A percentile compares a stretch with the other conserved stretches of the same genome.
phyloP scores from a whole-genome alignment of 2,113 vertebrate genomes.

The Cacatua alba region DNA sequence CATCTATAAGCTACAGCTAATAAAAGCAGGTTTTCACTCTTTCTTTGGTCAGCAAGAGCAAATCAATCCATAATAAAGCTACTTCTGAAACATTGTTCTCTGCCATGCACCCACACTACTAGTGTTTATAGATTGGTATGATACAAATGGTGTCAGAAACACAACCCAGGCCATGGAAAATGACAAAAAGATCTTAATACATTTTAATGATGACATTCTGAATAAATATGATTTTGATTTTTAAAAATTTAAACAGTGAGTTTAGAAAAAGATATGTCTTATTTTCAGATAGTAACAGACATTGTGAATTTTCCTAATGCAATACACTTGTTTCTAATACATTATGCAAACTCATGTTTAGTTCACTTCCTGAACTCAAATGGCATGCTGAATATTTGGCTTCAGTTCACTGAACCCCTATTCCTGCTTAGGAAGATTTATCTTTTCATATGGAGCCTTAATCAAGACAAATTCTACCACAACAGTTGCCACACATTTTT shows the following conservation, averaged over 20 bases:
- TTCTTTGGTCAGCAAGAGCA: not conserved
- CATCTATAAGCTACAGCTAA: not conserved
- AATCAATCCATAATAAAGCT: not conserved
- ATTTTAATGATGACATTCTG: not conserved
- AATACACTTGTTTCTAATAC: conserved; percentile 15
- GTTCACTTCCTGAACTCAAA: conserved; percentile 56
- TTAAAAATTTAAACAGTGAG: not conserved
- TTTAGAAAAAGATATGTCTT: not conserved
- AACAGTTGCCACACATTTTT: conserved; percentile 67
- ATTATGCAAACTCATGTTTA: conserved; percentile 46
- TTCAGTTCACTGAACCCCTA: conserved; percentile 48
- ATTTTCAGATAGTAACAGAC: conserved; percentile 6
- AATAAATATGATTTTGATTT: not conserved
- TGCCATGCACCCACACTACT: not conserved
- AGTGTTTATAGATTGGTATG: not conserved
- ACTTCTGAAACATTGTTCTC: not conserved
- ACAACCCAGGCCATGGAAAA: not conserved
- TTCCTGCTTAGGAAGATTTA: conserved; percentile 66
- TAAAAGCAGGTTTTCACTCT: not conserved
- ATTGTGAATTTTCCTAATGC: conserved; percentile 19
- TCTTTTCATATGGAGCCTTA: conserved; percentile 65
- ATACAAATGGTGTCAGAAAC: not conserved
- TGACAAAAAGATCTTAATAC: not conserved
- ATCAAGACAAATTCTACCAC: conserved; percentile 70
- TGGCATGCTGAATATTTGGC: conserved; percentile 44